A percentile compares a stretch with the other conserved stretches of the same genome.
These are phyloP conservation scores for Triops longicaudatus DNA, from an alignment of 1,140 invertebrate genomes.

Conservation along the genomic window DNA sequence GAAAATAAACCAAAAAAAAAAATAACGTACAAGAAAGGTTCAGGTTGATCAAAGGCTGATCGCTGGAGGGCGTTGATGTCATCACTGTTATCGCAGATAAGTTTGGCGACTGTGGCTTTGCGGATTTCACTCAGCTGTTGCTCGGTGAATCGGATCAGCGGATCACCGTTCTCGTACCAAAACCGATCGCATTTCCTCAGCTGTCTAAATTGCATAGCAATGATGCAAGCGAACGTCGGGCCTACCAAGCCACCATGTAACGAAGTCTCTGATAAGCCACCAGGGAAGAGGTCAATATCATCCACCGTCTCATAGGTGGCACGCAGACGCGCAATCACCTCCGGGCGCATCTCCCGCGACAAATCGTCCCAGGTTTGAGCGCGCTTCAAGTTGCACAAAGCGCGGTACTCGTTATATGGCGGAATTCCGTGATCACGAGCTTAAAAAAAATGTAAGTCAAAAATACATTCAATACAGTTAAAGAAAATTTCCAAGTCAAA, in stretches of 20 bases:
- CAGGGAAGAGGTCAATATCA: conserved; percentile 50
- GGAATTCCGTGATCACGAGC: conserved; percentile 53
- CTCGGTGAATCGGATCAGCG: conserved; percentile 46
- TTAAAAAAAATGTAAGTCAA: background rate
- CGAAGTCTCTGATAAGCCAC: conserved; percentile 46
- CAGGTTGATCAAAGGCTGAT: conserved; percentile 75
- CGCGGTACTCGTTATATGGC: conserved; percentile 53
- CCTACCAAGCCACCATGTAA: conserved; percentile 46
- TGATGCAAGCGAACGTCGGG: conserved; percentile 50
- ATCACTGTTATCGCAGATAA: conserved; percentile 91
- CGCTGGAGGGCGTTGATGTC: conserved; percentile 71
- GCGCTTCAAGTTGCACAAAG: conserved; percentile 47
- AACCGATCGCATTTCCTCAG: conserved; percentile 81
- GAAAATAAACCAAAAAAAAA: background rate
- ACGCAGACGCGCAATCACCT: conserved; percentile 40
- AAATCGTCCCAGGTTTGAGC: conserved; percentile 68
- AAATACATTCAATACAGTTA: background rate
- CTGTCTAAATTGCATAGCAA: conserved; percentile 50
- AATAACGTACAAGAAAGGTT: conserved; percentile 44
- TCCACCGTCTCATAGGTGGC: conserved; percentile 45
- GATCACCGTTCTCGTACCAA: conserved; percentile 58
- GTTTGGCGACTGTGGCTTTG: conserved; percentile 80
- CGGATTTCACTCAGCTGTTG: conserved; percentile 84
- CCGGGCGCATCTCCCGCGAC: conserved; percentile 44
- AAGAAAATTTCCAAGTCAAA: no score